Conservation (phyloP, 2,797 vertebrate genomes). For the Taenioides sp. region DNA sequence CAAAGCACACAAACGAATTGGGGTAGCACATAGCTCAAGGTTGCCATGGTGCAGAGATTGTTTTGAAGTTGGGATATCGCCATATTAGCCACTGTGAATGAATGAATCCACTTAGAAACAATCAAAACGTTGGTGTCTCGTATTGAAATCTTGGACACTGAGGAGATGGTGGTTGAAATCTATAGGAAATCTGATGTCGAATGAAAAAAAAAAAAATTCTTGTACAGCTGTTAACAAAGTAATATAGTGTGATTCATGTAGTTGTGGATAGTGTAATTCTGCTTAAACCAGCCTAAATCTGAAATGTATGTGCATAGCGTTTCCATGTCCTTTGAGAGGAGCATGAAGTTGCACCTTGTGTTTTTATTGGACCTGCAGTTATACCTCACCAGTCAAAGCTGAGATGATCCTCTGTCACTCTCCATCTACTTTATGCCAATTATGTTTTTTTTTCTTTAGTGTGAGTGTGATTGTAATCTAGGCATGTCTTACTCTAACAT, state of each 20-base stretch:
- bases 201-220: slow-evolving; percentile 33
- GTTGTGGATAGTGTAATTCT: slow-evolving; percentile 64
- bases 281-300: slow-evolving; percentile 74
- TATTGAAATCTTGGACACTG: slow-evolving; percentile 58
- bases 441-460: slow-evolving; percentile 42
- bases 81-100: slow-evolving; percentile 78
- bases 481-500: slow-evolving; percentile 60
- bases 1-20: slow-evolving; percentile 66
- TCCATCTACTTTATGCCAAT: slow-evolving; percentile 58
- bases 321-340: slow-evolving; percentile 63
- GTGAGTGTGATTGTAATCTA: slow-evolving; percentile 44
- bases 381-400: slow-evolving; percentile 73
- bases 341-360: slow-evolving; percentile 68
- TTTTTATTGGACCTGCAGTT: slow-evolving; percentile 78
- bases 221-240: slow-evolving; percentile 72
- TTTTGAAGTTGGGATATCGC: slow-evolving; percentile 67
- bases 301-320: slow-evolving; percentile 59
- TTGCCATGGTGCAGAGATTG: slow-evolving; percentile 77
- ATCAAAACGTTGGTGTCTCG: slow-evolving; percentile 63
- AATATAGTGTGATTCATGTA: slow-evolving; percentile 56
- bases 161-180: slow-evolving; percentile 43
- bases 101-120: slow-evolving; percentile 69
- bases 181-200: slow-evolving; percentile 25
- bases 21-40: slow-evolving; percentile 71
- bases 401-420: slow-evolving; percentile 64